Base-by-base conservation (phyloP, 2,888 invertebrate species). In the Himalopsyche kuldschensis region DNA sequence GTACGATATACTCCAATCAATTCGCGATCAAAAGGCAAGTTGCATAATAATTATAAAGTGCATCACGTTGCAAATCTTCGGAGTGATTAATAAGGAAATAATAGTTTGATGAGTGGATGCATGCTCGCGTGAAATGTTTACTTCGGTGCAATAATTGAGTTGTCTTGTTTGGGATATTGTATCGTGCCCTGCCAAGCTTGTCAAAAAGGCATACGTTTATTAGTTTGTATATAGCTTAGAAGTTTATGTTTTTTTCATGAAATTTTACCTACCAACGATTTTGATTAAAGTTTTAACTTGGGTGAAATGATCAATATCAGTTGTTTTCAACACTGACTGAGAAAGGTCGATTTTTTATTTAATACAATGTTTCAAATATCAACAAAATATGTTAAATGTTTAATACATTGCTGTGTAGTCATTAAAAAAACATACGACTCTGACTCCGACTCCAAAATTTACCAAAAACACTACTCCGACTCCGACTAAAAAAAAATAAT, bases 101-200 rank as follows among this genome's bases (percentile, higher is more conserved):
- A 85, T 85, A 83, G 85, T 83, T 76, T 84, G 84, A 82, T 55
- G 84, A 47, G 79, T 46, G 78, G 77, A 80, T 79, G 80, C 77
- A 75, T 80, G 80, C 78, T 55, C 80, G 75, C 80, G 78, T 27
- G 41, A 77, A 24, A 27, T 27, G 32, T 55, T 31, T 30, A 55
- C 80, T 24, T 46, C 47, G 41, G 78, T 78, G 27, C n/a, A 78
- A 48, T 84, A 85, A 85, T 85, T 85, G 85, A 85, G 84, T 84
- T 85, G 85, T 84, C 85, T 84, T 78, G 84, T 79, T 82, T 80
- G 76, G 85, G 85, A 85, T 85, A 85, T 85, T 85, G 81, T 82
- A 31, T 41, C 75, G 55, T 77, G 78, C 75, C 46, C 31, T 30
- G 69, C 11, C 30, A 69, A 6, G 27, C 30, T 27, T 69, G 69